Evolutionary conservation across 2,888 invertebrate genomes (phyloP).

Genomic region (Chromoteleia sp.): DNA sequence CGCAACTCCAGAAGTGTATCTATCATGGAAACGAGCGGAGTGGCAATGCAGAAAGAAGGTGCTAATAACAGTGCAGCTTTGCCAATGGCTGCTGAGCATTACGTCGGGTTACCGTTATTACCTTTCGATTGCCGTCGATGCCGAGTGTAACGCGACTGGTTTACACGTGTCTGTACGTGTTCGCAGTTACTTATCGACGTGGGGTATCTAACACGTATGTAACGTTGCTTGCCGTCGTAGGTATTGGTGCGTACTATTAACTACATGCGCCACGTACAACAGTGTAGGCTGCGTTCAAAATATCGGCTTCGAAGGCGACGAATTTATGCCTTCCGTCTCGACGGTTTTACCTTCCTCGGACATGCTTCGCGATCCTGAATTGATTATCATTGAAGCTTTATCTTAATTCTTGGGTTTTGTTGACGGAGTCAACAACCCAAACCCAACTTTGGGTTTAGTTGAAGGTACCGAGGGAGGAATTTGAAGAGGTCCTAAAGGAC

Average conservation of each 20-base stretch:
- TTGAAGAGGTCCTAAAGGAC: too few relatives aligned
- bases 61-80: conserved; percentile 62
- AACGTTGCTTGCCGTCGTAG: conserved; percentile 22
- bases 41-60: conserved; percentile 58
- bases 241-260: conserved; percentile 56
- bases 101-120: conserved; percentile 71
- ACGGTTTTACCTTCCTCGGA: conserved; percentile 19
- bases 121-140: conserved; percentile 72
- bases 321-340: conserved; percentile 31
- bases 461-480: too few relatives aligned
- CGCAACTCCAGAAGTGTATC: conserved; percentile 11
- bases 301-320: conserved; percentile 6
- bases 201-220: conserved; percentile 65
- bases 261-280: conserved; percentile 29
- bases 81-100: conserved; percentile 67
- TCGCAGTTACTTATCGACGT: conserved; percentile 67
- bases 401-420: conserved; percentile 12
- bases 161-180: conserved; percentile 72
- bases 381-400: conserved; percentile 27
- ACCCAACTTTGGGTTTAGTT: too few relatives aligned
- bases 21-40: conserved; percentile 29
- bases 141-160: conserved; percentile 70
- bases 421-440: too few relatives aligned
- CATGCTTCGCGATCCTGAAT: conserved; percentile 1
- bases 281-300: too few relatives aligned